These are phyloP conservation scores for Thymallus thymallus DNA, from an alignment of 2,113 vertebrate species.

Conservation along the genomic window DNA sequence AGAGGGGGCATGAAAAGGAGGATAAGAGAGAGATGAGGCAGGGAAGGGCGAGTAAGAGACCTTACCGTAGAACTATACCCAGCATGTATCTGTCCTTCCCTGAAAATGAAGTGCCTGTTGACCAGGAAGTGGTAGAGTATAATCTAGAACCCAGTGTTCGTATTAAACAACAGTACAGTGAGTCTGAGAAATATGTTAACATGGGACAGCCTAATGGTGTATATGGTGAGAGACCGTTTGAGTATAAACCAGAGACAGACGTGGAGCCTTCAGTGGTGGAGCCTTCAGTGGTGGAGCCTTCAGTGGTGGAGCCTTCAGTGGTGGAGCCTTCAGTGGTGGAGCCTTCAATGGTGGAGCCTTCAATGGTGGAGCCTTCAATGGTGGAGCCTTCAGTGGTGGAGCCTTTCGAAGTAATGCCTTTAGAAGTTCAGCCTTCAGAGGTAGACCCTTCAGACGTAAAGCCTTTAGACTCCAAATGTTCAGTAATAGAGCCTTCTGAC, in stretches of 20 bases:
- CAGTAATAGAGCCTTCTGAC: too few relatives aligned
- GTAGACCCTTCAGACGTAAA: too few relatives aligned
- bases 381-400: too few relatives aligned
- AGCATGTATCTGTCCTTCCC: conserved; percentile 67
- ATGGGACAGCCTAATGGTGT: neutral
- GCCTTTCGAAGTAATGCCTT: too few relatives aligned
- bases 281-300: neutral
- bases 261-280: neutral
- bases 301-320: too few relatives aligned
- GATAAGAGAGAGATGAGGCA: neutral
- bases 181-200: conserved; percentile 5
- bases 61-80: conserved; percentile 50
- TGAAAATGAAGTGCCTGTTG: conserved; percentile 69
- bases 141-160: neutral
- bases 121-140: conserved; percentile 20
- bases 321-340: too few relatives aligned
- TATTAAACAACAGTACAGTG: conserved; percentile 4
- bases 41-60: conserved; percentile 38
- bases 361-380: too few relatives aligned
- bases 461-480: too few relatives aligned
- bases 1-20: too few relatives aligned
- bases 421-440: too few relatives aligned
- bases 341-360: too few relatives aligned
- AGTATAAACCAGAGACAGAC: neutral
- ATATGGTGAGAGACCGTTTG: conserved; percentile 1